Evolutionary conservation across 2,797 vertebrate genomes (phyloP), one percentile per base, ranked within the genome.

Genomic region (Morelia viridis): DNA sequence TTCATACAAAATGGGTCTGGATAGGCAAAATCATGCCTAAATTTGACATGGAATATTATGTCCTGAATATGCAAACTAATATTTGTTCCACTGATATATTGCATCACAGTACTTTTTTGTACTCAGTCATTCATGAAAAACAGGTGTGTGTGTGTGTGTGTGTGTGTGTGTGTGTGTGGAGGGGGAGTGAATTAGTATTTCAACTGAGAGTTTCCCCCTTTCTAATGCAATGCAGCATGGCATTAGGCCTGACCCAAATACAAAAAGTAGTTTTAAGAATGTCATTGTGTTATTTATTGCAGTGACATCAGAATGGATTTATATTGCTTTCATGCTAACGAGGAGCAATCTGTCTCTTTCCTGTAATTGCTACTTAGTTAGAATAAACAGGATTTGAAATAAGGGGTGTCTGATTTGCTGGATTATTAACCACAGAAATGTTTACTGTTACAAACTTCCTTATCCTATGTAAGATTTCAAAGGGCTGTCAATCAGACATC

Each of bases 311-410:
- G 58, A 93, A 88, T 91, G 92, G 88, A 93, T 71, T 0, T 61
- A 1, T 6, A 1, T 84, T 2, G 89, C 92, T 94, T 83, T 35
- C 10, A 4, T 91, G 90, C 91, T 85, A 93, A 87, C 68, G 6
- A 94, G 13, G 9, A 94, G 10, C 4, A 60, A 26, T 92, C 95
- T 71, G 58, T 28, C 31, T 93, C 64, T 91, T 68, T n/a, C 41
- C 85, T 0, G 64, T 88, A 56, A 13, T 62, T 65, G 89, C 35
- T 65, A 53, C 57, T 24, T 94, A 89, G 41, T 76, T 84, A 56
- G 50, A 56, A 19, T 46, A 4, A 60, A 13, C 58, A 71, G 46
- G 5, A 87, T 92, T 68, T 93, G 93, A 56, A 92, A n/a, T 68
- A 64, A 91, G 12, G 35, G n/a, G 92, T 87, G 24, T 76, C 46